Percentiles rank a stretch among this genome's conserved stretches.
Evolutionary conservation across 2,797 vertebrate species (phyloP).

Genomic region (Eurystomus glaucurus): DNA sequence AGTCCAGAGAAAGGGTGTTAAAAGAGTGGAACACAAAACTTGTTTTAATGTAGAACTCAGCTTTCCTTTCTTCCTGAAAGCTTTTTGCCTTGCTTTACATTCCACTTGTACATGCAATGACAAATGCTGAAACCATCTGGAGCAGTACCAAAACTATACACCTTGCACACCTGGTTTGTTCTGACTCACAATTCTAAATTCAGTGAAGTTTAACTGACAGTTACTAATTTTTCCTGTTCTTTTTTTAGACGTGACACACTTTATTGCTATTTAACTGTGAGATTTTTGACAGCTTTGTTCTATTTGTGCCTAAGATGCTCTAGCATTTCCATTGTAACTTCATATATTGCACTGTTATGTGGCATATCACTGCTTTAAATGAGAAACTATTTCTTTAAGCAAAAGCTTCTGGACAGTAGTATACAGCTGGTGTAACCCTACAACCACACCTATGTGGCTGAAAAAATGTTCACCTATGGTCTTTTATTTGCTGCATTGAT

Average conservation of each 20-base stretch:
- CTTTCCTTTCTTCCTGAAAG: not conserved
- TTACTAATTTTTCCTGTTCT: not conserved
- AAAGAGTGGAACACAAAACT: not conserved
- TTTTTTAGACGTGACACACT: not conserved
- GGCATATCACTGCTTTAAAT: not conserved
- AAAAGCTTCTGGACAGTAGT: not conserved
- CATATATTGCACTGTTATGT: not conserved
- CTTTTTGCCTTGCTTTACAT: not conserved
- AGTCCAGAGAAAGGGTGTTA: not conserved
- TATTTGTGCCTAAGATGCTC: not conserved
- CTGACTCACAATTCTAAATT: not conserved
- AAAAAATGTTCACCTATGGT: not conserved
- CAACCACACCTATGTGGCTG: not conserved
- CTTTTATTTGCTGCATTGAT: not conserved
- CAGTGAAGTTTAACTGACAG: not conserved
- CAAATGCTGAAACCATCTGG: not conserved
- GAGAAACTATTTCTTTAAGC: not conserved
- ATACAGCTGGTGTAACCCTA: not conserved
- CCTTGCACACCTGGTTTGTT: not conserved
- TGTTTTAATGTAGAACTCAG: not conserved
- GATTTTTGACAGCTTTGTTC: not conserved
- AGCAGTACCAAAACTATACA: not conserved
- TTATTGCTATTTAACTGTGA: not conserved
- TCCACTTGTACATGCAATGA: not conserved
- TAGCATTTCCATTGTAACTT: not conserved